phyloP scores from a whole-genome alignment of 2,888 invertebrate species.

The Metellina segmentata region DNA sequence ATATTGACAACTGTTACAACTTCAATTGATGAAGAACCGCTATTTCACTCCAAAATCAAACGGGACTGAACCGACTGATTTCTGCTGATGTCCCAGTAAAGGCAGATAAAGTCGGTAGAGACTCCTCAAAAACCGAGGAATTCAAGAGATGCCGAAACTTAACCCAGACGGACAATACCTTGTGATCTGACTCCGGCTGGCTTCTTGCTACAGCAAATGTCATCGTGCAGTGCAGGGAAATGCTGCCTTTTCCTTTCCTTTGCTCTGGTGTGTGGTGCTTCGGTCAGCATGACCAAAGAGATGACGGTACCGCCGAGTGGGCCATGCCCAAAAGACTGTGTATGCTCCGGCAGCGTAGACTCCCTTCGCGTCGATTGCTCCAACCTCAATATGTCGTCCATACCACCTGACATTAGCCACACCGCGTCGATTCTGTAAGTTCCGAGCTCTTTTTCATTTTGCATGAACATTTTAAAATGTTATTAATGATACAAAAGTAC shows the following conservation, averaged over 20 bases:
- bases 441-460: background rate
- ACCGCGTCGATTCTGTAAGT: slow-evolving; percentile 64
- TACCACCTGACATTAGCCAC: slow-evolving; percentile 56
- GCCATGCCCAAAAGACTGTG: slow-evolving; percentile 58
- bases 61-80: too few relatives aligned
- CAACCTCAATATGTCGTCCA: slow-evolving; percentile 57
- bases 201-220: slow-evolving; percentile 44
- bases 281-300: slow-evolving; percentile 12
- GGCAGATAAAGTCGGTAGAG: too few relatives aligned
- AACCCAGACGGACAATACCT: background rate
- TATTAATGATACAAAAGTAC: background rate
- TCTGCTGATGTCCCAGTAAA: too few relatives aligned
- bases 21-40: too few relatives aligned
- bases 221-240: slow-evolving; percentile 27
- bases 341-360: slow-evolving; percentile 61
- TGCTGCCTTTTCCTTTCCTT: slow-evolving; percentile 55
- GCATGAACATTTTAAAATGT: background rate
- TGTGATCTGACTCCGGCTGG: background rate
- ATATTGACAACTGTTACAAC: too few relatives aligned
- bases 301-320: slow-evolving; percentile 4
- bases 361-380: slow-evolving; percentile 70
- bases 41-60: too few relatives aligned
- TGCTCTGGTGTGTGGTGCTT: slow-evolving; percentile 34
- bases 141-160: too few relatives aligned
- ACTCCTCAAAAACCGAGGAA: too few relatives aligned